A percentile compares a stretch with the other conserved stretches of the same genome.
Evolutionary conservation across 2,888 invertebrate species (phyloP).

Genomic region (Dorcus parallelipipedus): DNA sequence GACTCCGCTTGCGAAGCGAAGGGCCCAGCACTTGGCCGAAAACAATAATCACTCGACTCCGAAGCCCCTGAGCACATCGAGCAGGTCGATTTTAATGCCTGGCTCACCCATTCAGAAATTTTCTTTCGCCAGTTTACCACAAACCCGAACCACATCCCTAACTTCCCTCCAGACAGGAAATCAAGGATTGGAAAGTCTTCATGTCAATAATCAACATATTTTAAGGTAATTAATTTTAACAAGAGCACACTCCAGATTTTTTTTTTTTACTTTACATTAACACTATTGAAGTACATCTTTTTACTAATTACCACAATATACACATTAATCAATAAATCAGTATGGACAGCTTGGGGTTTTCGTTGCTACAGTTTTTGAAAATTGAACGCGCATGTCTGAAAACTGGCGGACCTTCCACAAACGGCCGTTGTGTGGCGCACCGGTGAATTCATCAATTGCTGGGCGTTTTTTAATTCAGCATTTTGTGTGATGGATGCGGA

Average conservation of each 20-base stretch:
- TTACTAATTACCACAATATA: no score
- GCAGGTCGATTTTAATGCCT: slow-evolving; percentile 31
- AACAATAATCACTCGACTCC: slow-evolving; percentile 33
- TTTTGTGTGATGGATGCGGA: no score
- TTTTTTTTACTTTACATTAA: not conserved
- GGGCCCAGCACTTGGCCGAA: slow-evolving; percentile 17
- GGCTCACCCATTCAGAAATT: slow-evolving; percentile 30
- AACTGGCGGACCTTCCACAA: no score
- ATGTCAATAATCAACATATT: not conserved
- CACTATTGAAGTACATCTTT: no score
- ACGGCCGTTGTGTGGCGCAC: no score
- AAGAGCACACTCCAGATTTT: not conserved
- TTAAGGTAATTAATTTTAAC: no score
- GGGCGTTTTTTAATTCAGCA: no score
- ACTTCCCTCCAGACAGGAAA: slow-evolving; percentile 39
- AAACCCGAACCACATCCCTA: slow-evolving; percentile 39
- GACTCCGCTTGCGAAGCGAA: slow-evolving; percentile 57
- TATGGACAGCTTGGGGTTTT: no score
- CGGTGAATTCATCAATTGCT: no score
- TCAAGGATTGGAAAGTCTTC: slow-evolving; percentile 9
- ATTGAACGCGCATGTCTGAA: no score
- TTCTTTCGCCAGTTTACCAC: slow-evolving; percentile 21
- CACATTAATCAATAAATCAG: no score
- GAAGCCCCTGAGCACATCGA: slow-evolving; percentile 21
- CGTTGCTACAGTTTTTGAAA: no score